Conservation (phyloP, 2,797 vertebrate species). For the Choloepus didactylus region DNA sequence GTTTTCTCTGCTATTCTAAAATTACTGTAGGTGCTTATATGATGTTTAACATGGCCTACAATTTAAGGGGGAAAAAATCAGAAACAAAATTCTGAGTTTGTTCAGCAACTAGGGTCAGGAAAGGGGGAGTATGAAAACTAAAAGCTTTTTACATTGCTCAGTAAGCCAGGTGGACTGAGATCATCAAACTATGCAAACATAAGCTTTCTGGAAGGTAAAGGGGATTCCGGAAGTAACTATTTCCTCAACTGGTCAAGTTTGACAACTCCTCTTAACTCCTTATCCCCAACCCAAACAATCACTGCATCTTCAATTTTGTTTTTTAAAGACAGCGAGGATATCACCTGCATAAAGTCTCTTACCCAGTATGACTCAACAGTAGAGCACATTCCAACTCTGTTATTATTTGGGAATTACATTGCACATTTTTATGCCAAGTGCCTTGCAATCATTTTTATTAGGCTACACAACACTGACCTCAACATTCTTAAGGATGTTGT, state of each 20-base stretch:
- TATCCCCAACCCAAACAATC: constrained; percentile 1
- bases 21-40: constrained; percentile 23
- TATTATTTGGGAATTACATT: constrained; percentile 58
- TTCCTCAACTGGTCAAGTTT: constrained; percentile 1
- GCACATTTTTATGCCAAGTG: background rate
- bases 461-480: constrained; percentile 34
- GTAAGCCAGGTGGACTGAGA: background rate
- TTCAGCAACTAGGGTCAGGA: constrained; percentile 57
- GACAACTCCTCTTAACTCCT: constrained; percentile 20
- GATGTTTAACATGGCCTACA: constrained; percentile 36
- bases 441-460: constrained; percentile 72
- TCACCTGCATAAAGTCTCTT: constrained; percentile 57
- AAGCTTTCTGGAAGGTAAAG: constrained; percentile 34
- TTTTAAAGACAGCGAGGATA: constrained; percentile 54
- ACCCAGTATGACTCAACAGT: constrained; percentile 67
- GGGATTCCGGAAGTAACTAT: constrained; percentile 1
- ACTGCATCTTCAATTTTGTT: constrained; percentile 33
- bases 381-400: constrained; percentile 58
- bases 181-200: constrained; percentile 14
- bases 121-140: constrained; percentile 32
- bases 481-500: constrained; percentile 53
- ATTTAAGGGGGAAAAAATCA: background rate
- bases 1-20: constrained; percentile 23
- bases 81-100: constrained; percentile 58
- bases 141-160: constrained; percentile 45